These are phyloP conservation scores for Drosophila gunungcola DNA, from an alignment of 1,140 invertebrate genomes.

Conservation along the genomic window DNA sequence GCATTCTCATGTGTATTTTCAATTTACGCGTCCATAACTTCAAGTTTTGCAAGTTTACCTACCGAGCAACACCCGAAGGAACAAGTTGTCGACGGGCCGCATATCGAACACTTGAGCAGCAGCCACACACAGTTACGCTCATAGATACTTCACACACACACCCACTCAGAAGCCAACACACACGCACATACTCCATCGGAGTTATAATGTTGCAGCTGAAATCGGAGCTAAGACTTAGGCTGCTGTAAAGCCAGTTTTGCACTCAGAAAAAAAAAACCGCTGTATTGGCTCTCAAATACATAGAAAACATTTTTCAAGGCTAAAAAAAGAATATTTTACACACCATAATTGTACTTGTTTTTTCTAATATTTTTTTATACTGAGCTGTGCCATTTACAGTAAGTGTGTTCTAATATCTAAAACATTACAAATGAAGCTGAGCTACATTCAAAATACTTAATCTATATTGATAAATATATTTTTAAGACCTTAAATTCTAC, in stretches of 20 bases:
- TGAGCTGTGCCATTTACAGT: no score
- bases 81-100: constrained; percentile 45
- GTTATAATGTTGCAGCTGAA: constrained; percentile 40
- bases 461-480: no score
- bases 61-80: constrained; percentile 27
- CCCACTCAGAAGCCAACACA: no score
- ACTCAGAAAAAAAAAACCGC: background rate
- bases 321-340: no score
- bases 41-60: constrained; percentile 77
- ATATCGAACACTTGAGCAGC: constrained; percentile 75
- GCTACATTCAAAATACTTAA: no score
- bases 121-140: constrained; percentile 1
- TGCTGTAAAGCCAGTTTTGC: constrained; percentile 6
- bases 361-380: no score
- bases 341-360: no score
- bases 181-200: background rate
- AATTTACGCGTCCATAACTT: constrained; percentile 83
- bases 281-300: no score
- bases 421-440: no score
- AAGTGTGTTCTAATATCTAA: no score
- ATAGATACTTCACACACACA: background rate
- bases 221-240: constrained; percentile 15
- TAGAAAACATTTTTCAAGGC: no score
- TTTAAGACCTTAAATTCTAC: no score
- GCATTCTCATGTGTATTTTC: constrained; percentile 78